Evolutionary conservation across 1,140 invertebrate species (phyloP).

Genomic region (Eupristina koningsbergeri): DNA sequence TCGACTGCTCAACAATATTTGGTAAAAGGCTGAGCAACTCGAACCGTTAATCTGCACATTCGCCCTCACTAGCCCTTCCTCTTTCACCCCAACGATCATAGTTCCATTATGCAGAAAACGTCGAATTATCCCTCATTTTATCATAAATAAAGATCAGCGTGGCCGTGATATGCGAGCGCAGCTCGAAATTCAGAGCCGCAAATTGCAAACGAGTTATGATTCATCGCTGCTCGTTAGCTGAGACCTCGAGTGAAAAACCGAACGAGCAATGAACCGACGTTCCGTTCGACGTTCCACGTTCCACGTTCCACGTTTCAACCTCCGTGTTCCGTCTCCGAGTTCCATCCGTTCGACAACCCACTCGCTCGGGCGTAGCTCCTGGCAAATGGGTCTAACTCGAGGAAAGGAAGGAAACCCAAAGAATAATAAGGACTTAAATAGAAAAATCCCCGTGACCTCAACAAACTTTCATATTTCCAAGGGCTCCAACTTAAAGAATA

Average conservation of each 20-base stretch:
- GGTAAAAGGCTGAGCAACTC: not conserved
- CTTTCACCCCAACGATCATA: not conserved
- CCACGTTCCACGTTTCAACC: too few species aligned
- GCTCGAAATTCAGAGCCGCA: conserved; percentile 3
- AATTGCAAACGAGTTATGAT: conserved; percentile 19
- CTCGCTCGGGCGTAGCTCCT: too few species aligned
- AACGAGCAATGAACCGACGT: not conserved
- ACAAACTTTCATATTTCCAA: too few species aligned
- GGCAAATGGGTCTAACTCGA: not conserved
- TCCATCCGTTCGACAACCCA: too few species aligned
- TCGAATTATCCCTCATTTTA: conserved; percentile 1
- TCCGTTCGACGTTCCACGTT: too few species aligned
- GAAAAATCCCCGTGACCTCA: too few species aligned
- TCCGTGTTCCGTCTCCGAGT: too few species aligned
- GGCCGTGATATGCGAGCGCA: not conserved
- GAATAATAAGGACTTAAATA: too few species aligned
- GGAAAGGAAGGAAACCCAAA: not conserved
- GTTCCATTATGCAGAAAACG: conserved; percentile 11
- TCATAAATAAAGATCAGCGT: conserved; percentile 10
- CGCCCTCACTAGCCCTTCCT: not conserved
- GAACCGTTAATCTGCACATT: not conserved
- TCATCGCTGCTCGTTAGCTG: not conserved
- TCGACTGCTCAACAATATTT: not conserved
- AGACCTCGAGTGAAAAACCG: not conserved
- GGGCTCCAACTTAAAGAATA: not conserved